phyloP scores from a whole-genome alignment of 2,888 invertebrate genomes.

The Trissonchulus sp. region DNA sequence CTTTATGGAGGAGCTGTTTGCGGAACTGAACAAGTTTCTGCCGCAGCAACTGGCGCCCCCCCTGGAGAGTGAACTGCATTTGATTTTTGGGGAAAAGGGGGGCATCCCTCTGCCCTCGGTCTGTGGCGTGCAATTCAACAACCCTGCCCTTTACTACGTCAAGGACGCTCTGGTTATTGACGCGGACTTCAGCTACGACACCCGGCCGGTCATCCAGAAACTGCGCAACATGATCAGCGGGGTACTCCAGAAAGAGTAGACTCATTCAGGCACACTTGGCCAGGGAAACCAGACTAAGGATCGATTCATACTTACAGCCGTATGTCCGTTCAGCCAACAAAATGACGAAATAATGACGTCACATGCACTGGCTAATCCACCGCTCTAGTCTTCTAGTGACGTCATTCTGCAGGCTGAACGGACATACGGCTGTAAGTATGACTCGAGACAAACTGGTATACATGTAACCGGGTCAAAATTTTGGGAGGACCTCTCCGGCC shows the following conservation, averaged over 20 bases:
- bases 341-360: no score
- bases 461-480: no score
- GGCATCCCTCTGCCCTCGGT: conserved; percentile 22
- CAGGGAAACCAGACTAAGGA: no score
- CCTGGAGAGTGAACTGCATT: conserved; percentile 11
- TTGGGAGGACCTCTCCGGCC: no score
- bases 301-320: no score
- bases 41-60: conserved; percentile 24
- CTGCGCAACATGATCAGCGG: conserved; percentile 7
- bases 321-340: no score
- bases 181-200: not conserved
- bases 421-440: no score
- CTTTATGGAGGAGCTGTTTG: conserved; percentile 18
- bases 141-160: not conserved
- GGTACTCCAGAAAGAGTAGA: not conserved
- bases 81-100: conserved; percentile 19
- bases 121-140: conserved; percentile 15
- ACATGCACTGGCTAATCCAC: no score
- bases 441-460: no score
- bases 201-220: not conserved
- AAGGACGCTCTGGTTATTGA: conserved; percentile 23
- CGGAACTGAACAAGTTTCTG: conserved; percentile 20
- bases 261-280: no score
- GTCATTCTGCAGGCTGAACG: no score
- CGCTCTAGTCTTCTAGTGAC: no score